Evolutionary conservation across 2,113 vertebrate species (phyloP), one percentile per base, ranked within the genome.

Genomic region (Lanius collurio): DNA sequence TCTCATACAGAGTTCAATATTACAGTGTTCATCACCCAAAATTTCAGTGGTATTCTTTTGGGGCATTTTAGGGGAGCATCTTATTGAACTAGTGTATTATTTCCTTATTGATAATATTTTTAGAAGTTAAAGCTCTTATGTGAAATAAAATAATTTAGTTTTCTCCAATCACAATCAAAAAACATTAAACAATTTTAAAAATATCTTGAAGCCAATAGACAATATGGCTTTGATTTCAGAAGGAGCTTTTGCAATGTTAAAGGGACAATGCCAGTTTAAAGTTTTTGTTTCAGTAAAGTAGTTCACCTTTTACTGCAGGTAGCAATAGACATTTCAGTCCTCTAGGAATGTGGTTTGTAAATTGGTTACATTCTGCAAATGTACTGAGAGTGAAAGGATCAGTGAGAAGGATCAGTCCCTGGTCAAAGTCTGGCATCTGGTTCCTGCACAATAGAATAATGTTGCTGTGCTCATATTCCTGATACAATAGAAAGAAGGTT

Each of bases 81-180:
- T 56, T 94, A 96, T 87, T 94, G 53, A 89, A 46, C 52, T 53
- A 89, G 44, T 92, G 46, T 62, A 95, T 93, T 11, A 90, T 92
- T 93, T 87, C 52, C 22, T 88, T 64, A 27, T 44, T 77, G 68
- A 42, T 63, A 60, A 3, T 90, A 65, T 64, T 67, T 95, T 76
- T 88, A 80, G 68, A 91, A 88, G 20, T 35, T 93, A 39, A 94
- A 87, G n/a, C 33, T 78, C 20, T 75, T 89, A 30, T 11, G 15
- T 90, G 73, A 90, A 81, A 68, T 47, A 85, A 87, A 35, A 16
- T 70, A 86, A 75, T 90, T 93, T 14, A 0, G 1, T 90, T 87
- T 94, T 92, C 60, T 83, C n/a, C 0, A 0, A 64, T 78, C 46
- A 41, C 47, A 78, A 82, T 87, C 83, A 46, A 44, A 81, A 53